These are phyloP conservation scores for Kradibia gibbosae DNA, from an alignment of 1,140 invertebrate genomes.

Conservation along the genomic window DNA sequence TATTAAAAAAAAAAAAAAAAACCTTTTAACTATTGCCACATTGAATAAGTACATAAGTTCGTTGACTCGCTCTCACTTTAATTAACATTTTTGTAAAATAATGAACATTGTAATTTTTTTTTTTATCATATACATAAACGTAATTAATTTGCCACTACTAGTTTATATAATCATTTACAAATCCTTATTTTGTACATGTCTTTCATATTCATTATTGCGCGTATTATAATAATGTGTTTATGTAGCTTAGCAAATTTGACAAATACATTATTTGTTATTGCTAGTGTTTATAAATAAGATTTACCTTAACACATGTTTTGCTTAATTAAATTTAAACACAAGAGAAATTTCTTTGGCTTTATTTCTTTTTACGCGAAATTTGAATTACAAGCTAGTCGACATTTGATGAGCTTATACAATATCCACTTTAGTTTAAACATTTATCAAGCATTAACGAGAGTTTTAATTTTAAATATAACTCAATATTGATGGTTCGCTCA, in stretches of 20 bases:
- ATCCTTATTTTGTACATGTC: slow-evolving; percentile 29
- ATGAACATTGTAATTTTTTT: slow-evolving; percentile 12
- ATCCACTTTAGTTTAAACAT: neutral
- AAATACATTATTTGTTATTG: neutral
- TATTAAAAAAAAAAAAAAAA: no score
- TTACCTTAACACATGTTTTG: slow-evolving; percentile 10
- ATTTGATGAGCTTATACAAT: neutral
- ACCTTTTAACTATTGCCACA: neutral
- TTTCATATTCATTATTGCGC: slow-evolving; percentile 40
- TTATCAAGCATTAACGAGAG: neutral
- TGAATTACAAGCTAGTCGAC: neutral
- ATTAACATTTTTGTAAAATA: slow-evolving; percentile 39
- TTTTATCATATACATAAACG: slow-evolving; percentile 17
- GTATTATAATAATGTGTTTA: neutral
- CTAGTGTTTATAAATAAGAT: neutral
- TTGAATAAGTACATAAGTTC: neutral
- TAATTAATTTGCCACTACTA: slow-evolving; percentile 41
- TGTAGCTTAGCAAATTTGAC: slow-evolving; percentile 28
- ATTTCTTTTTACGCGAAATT: neutral
- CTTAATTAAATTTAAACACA: slow-evolving; percentile 25
- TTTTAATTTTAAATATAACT: neutral
- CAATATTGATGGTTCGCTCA: neutral
- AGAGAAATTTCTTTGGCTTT: slow-evolving; percentile 1
- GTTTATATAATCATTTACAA: slow-evolving; percentile 33
- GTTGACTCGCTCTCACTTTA: slow-evolving; percentile 38